Evolutionary conservation across 2,113 vertebrate species (phyloP).

Genomic region (Agelaius phoeniceus): DNA sequence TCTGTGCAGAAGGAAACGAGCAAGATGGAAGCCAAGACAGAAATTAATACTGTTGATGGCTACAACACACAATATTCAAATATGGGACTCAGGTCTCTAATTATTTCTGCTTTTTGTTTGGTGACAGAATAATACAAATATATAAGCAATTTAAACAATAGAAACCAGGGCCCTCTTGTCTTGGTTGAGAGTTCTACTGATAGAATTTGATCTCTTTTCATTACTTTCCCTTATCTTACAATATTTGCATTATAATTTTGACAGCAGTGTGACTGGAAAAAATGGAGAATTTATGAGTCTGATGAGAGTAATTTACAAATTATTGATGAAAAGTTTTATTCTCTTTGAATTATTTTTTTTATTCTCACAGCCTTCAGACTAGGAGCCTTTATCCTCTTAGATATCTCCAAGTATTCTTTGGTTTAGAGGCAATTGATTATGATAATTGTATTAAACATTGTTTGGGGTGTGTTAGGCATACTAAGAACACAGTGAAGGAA

Average conservation of each 20-base stretch:
- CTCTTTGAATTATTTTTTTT: background rate
- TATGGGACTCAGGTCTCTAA: background rate
- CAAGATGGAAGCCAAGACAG: background rate
- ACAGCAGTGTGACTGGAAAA: background rate
- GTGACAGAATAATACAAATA: background rate
- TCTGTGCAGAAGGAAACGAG: background rate
- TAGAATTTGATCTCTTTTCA: background rate
- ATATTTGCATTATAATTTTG: background rate
- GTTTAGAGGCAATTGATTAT: background rate
- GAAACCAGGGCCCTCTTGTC: background rate
- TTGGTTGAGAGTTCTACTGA: background rate
- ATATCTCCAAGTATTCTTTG: background rate
- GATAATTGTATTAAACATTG: background rate
- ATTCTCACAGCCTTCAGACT: background rate
- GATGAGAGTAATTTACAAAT: background rate
- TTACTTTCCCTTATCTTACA: background rate
- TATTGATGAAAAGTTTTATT: background rate
- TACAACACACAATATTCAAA: background rate
- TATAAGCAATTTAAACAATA: background rate
- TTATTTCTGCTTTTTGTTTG: background rate
- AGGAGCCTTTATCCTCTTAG: background rate
- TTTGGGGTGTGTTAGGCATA: background rate
- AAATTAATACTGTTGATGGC: fast-evolving
- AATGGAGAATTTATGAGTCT: background rate
- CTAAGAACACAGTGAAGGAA: background rate